phyloP scores from a whole-genome alignment of 2,888 invertebrate genomes.

The Stratiomys singularior region DNA sequence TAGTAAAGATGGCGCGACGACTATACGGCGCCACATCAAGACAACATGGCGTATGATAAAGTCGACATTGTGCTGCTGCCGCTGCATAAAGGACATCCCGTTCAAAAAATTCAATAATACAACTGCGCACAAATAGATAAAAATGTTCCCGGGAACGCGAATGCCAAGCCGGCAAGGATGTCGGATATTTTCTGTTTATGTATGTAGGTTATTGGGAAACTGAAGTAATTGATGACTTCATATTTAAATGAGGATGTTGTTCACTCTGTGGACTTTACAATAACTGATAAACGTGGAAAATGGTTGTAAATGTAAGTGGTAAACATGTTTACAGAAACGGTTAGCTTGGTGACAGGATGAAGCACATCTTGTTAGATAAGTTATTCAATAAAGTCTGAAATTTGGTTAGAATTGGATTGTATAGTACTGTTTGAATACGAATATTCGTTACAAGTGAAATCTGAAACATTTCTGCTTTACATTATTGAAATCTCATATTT shows the following conservation, averaged over 20 bases:
- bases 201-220: constrained; percentile 4
- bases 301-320: no score
- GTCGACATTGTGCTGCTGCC: no score
- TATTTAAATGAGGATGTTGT: constrained; percentile 20
- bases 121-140: not conserved
- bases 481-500: no score
- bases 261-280: not conserved
- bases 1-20: constrained; percentile 18
- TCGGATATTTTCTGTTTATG: constrained; percentile 5
- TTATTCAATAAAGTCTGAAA: no score
- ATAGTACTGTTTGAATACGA: no score
- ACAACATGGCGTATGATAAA: not conserved
- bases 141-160: not conserved
- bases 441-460: no score
- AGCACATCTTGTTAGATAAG: no score
- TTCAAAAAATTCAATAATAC: not conserved
- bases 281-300: no score
- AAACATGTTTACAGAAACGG: no score
- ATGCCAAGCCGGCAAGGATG: not conserved
- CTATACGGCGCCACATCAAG: constrained; percentile 11
- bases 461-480: no score
- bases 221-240: not conserved
- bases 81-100: not conserved
- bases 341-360: no score
- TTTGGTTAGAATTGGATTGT: no score